Base-by-base conservation (phyloP, 2,888 invertebrate species). In the Prenolepis imparis region DNA sequence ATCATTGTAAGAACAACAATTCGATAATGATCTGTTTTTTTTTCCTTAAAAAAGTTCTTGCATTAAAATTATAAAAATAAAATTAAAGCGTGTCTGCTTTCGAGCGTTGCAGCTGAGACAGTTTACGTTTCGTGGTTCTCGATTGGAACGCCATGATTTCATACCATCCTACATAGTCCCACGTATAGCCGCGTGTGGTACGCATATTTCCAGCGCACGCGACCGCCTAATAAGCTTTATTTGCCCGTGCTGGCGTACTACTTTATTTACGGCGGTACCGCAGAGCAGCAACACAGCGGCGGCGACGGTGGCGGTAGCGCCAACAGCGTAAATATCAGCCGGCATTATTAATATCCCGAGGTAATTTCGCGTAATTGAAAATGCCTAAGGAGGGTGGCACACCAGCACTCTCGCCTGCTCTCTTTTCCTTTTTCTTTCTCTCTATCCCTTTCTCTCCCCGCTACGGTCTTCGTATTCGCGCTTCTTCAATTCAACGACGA, bases 321-420 rank as follows among this genome's bases (percentile, higher is more conserved):
- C 85, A 84, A 67, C 85, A 89, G 83, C 88, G 88, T 91, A 91
- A 91, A 92, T 91, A 91, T 92, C 89, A 89, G 84, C 88, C 83
- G 64, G 88, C 88, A 90, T 91, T 92, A 92, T 92, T 92, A 92
- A 92, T 92, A 91, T 89, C 88, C 75, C 83, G 59, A 84, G 88
- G 91, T 92, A 91, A 92, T 92, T 92, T 90, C 73, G 86, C 91
- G 90, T 92, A 92, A 92, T 92, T 92, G 92, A 91, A 92, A 92
- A 90, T 91, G 83, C 88, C 91, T 88, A 91, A 90, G 90, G 85
- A 89, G 86, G 89, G 86, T 88, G 91, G 87, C 84, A 52, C 85
- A 57, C 84, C 74, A 78, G 85, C 52, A 83, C 78, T 67, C 84
- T 52, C n/a, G 48, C 48, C 48, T 61, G 83, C 21, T 61, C n/a